These are phyloP conservation scores for Villa cingulata DNA, from an alignment of 2,888 invertebrate species.

Conservation along the genomic window DNA sequence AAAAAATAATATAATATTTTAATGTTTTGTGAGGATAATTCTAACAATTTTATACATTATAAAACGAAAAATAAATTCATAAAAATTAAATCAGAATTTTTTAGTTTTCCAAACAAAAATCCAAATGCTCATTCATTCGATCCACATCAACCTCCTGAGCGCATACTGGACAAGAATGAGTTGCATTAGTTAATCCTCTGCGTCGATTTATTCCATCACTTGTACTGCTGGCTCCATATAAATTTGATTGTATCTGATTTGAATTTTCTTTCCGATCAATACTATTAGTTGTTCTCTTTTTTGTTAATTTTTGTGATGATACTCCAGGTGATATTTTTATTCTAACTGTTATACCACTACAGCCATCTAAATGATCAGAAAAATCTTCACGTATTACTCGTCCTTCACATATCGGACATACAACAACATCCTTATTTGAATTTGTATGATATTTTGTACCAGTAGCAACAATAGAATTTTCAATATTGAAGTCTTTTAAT, in stretches of 20 bases:
- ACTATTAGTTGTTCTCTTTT: not conserved
- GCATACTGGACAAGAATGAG: conserved; percentile 28
- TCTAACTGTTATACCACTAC: conserved; percentile 25
- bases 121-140: conserved; percentile 26
- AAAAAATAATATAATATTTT: too few species aligned
- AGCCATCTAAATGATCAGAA: conserved; percentile 31
- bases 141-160: conserved; percentile 23
- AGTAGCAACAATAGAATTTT: conserved; percentile 25
- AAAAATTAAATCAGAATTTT: not conserved
- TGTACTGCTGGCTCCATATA: conserved; percentile 11
- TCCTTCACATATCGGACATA: conserved; percentile 31
- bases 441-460: conserved; percentile 19
- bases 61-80: too few species aligned
- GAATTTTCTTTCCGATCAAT: not conserved
- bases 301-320: conserved; percentile 8
- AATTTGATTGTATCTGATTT: not conserved
- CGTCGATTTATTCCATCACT: conserved; percentile 19
- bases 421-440: conserved; percentile 27
- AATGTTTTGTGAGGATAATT: too few species aligned
- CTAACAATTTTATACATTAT: not conserved
- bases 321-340: conserved; percentile 14
- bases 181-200: conserved; percentile 20
- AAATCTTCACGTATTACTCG: conserved; percentile 26
- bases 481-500: conserved; percentile 26
- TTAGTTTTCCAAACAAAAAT: conserved; percentile 19